Evolutionary conservation across 1,140 invertebrate genomes (phyloP), one percentile per base, ranked within the genome.

Genomic region (Hormaphis cornu): DNA sequence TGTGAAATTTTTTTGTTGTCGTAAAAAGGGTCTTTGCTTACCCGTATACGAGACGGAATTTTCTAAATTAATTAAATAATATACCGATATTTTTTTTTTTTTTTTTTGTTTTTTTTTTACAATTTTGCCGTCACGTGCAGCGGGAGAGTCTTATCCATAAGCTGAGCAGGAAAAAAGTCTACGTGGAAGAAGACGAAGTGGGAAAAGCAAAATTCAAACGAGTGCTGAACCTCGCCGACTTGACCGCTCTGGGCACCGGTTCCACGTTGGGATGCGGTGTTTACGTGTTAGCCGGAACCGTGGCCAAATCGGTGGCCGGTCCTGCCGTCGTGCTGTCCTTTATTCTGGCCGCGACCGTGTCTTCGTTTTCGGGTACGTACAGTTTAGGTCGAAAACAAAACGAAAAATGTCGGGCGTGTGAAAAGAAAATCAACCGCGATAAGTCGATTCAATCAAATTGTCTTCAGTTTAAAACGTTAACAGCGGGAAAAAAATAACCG

Each of bases 251-350:
- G 9, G 91, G 91, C 1, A 88, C 95, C 22, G 93, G 93, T 14
- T 88, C 89, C 69, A 95, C 93, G 0, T 80, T 97, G 1, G 93
- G 93, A 0, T 80, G 95, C 22, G 93, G 93, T 1, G 91, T 95
- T 16, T 97, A 96, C 77, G 91, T 96, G 3, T 79, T 96, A 30
- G 91, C 91, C 6, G 93, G 93, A 16, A 85, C 89, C 61, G 92
- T 95, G 1, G 92, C 92, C 10, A 88, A 86, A 75, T 83, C 86
- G 24, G 85, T 85, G 1, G 87, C 93, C 1, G 93, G 93, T 0
- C 93, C 93, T 0, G 87, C 91, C 2, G 91, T 95, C 6, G 87
- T 87, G 22, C 74, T 96, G 8, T 93, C 91, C 16, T 95, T 95
- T 75, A 77, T 95, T 6, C 86, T 95, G 2, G 92, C 93, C 1